Percentiles rank a stretch among this genome's conserved stretches.
Conservation (phyloP, 1,140 invertebrate species). For the Drosophila navojoa region DNA sequence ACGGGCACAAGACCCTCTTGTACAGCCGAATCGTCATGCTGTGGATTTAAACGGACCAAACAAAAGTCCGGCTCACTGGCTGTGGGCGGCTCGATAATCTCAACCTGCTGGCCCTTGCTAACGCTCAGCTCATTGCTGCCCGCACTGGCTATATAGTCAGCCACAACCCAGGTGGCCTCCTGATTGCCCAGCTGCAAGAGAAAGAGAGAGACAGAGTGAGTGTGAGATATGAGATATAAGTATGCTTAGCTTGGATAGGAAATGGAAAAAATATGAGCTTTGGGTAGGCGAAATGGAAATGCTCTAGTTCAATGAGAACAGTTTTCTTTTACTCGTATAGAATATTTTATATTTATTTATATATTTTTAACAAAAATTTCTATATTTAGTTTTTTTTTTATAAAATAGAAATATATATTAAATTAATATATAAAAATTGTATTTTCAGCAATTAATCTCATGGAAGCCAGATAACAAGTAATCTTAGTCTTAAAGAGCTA, state of each 20-base stretch:
- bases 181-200: slow-evolving; percentile 86
- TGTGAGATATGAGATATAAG: slow-evolving; percentile 26
- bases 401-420: no score
- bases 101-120: slow-evolving; percentile 95
- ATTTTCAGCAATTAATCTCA: no score
- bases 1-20: slow-evolving; percentile 93
- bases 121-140: slow-evolving; percentile 91
- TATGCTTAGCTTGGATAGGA: slow-evolving; percentile 39
- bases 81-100: slow-evolving; percentile 90
- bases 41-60: slow-evolving; percentile 86
- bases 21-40: slow-evolving; percentile 86
- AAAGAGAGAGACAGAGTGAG: slow-evolving; percentile 24
- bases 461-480: no score
- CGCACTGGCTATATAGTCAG: slow-evolving; percentile 89
- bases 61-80: slow-evolving; percentile 86
- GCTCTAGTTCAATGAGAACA: neutral
- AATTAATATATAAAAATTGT: no score
- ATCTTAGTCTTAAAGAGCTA: no score
- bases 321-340: no score
- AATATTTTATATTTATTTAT: no score
- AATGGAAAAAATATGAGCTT: slow-evolving; percentile 1
- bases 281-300: neutral
- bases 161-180: slow-evolving; percentile 94
- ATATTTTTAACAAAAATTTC: no score
- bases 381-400: no score